A percentile compares a stretch with the other conserved stretches of the same genome.
Evolutionary conservation across 2,797 vertebrate species (phyloP).

Genomic region (Yasuhikotakia modesta): DNA sequence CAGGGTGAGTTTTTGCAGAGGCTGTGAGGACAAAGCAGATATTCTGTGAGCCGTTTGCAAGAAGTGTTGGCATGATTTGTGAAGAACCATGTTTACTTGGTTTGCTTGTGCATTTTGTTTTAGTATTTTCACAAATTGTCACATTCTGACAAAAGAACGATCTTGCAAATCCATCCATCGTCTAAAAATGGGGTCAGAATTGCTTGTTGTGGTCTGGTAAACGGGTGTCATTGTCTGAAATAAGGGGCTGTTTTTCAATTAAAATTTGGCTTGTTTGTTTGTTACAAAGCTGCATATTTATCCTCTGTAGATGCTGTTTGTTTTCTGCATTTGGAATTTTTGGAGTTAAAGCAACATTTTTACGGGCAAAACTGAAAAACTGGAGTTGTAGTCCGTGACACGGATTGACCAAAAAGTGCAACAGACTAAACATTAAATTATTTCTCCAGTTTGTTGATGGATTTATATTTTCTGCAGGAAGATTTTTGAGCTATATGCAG

Average conservation of each 20-base stretch:
- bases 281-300: conserved; percentile 56
- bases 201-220: no score
- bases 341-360: conserved; percentile 37
- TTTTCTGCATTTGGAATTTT: conserved; percentile 5
- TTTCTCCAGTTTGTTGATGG: conserved; percentile 31
- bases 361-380: conserved; percentile 31
- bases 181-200: not conserved
- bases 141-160: not conserved
- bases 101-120: conserved; percentile 12
- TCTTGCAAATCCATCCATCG: conserved; percentile 7
- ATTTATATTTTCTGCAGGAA: conserved; percentile 40
- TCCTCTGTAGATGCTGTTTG: conserved; percentile 47
- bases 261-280: conserved; percentile 32
- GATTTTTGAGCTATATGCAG: conserved; percentile 64
- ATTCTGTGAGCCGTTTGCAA: conserved; percentile 34
- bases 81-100: conserved; percentile 19
- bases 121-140: conserved; percentile 43
- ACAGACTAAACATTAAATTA: conserved; percentile 50
- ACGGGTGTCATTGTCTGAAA: not conserved
- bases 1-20: not conserved
- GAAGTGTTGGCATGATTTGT: conserved; percentile 45
- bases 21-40: not conserved
- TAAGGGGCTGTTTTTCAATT: conserved; percentile 16
- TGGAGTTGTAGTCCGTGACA: conserved; percentile 29
- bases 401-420: conserved; percentile 54